Evolutionary conservation across 2,113 vertebrate species (phyloP).

Genomic region (Microcebus jonahi): DNA sequence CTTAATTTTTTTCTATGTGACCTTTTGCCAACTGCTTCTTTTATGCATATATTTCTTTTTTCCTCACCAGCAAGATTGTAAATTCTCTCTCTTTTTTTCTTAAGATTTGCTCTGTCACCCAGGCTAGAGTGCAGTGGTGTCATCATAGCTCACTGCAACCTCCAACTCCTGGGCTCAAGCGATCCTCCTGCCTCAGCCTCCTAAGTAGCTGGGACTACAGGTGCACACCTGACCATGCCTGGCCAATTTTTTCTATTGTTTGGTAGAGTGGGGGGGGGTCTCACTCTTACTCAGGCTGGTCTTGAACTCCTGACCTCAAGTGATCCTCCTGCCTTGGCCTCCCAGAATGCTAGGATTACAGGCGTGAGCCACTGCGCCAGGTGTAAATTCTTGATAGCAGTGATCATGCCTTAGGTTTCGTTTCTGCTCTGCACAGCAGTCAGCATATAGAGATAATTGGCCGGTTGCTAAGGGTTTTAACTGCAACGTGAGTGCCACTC

Average conservation of each 20-base stretch:
- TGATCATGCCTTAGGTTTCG: background rate
- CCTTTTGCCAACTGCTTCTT: background rate
- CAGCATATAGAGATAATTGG: fast-evolving
- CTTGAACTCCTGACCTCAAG: background rate
- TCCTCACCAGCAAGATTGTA: background rate
- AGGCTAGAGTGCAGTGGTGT: background rate
- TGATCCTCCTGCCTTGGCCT: background rate
- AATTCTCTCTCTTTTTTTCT: background rate
- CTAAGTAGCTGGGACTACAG: background rate
- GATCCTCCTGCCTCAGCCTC: background rate
- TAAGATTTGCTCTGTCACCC: background rate
- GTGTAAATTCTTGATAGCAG: background rate
- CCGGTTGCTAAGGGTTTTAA: fast-evolving
- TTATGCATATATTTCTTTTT: background rate
- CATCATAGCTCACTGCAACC: background rate
- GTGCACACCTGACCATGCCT: background rate
- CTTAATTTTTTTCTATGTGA: background rate
- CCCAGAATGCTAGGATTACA: background rate
- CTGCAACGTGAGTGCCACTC: fast-evolving
- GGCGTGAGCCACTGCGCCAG: background rate
- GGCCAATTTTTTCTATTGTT: background rate
- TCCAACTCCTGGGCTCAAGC: background rate
- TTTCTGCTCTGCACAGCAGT: background rate
- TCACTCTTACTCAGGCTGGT: background rate
- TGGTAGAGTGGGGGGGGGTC: background rate